Conservation (phyloP, 2,797 vertebrate species). For the Fundulus diaphanus region DNA sequence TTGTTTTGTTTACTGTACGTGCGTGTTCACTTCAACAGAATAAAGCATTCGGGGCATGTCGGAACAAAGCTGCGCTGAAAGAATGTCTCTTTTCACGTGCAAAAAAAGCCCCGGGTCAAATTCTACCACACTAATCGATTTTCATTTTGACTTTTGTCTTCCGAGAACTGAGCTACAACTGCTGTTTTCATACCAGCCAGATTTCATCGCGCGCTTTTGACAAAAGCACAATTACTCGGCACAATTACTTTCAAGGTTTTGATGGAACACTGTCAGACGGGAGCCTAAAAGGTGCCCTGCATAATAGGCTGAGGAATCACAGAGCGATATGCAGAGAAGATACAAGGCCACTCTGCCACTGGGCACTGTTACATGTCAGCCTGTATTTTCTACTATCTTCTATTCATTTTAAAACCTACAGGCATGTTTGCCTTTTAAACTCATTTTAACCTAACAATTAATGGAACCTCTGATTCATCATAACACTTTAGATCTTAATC, state of each 20-base stretch:
- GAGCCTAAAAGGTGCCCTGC: constrained; percentile 51
- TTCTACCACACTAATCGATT: constrained; percentile 67
- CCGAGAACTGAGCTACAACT: constrained; percentile 17
- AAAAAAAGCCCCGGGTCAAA: constrained; percentile 56
- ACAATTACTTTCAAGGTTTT: constrained; percentile 62
- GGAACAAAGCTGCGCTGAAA: constrained; percentile 65
- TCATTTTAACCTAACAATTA: constrained; percentile 92
- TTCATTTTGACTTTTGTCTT: constrained; percentile 36
- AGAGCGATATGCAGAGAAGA: constrained; percentile 50
- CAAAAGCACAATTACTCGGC: constrained; percentile 40
- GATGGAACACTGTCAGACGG: constrained; percentile 56
- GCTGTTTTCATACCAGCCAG: constrained; percentile 43
- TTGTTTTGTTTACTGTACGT: constrained; percentile 72
- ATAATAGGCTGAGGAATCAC: constrained; percentile 54
- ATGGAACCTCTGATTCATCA: constrained; percentile 90
- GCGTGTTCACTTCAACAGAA: constrained; percentile 62
- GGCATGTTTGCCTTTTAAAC: constrained; percentile 86
- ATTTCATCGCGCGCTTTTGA: constrained; percentile 43
- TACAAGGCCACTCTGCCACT: constrained; percentile 74
- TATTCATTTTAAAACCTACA: constrained; percentile 84
- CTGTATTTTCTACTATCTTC: constrained; percentile 67
- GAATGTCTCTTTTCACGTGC: constrained; percentile 61
- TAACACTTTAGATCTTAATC: constrained; percentile 95
- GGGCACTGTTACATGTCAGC: constrained; percentile 54
- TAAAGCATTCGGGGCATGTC: constrained; percentile 71